These are phyloP conservation scores for Heliconius congener DNA, from an alignment of 1,140 invertebrate genomes.

Conservation along the genomic window DNA sequence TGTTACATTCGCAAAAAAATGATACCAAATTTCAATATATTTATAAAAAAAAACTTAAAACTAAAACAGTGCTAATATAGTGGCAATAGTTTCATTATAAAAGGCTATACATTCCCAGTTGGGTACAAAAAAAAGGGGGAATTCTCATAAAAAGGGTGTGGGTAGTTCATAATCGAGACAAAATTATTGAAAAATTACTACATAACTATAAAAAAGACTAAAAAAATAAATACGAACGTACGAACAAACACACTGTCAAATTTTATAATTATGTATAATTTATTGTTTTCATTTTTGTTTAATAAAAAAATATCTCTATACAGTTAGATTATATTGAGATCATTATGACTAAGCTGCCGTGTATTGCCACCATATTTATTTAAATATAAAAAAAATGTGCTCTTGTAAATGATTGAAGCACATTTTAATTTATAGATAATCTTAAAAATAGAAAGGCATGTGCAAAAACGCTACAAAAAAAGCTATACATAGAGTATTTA, in stretches of 20 bases:
- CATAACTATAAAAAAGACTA: slow-evolving; percentile 6
- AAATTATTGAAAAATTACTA: not conserved
- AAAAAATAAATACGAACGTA: slow-evolving; percentile 11
- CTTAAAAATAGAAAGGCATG: slow-evolving; percentile 34
- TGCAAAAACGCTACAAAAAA: slow-evolving; percentile 44
- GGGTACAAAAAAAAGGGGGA: not conserved
- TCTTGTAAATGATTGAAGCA: slow-evolving; percentile 3
- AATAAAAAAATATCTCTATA: slow-evolving; percentile 38
- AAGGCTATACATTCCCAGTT: slow-evolving; percentile 14
- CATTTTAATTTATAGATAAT: not conserved
- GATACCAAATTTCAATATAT: slow-evolving; percentile 10
- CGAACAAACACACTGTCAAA: slow-evolving; percentile 31
- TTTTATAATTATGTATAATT: slow-evolving; percentile 18
- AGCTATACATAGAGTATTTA: slow-evolving; percentile 30
- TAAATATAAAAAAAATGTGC: not conserved
- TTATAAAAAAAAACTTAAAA: not conserved
- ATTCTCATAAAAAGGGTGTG: not conserved
- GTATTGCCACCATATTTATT: slow-evolving; percentile 52
- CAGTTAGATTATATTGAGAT: slow-evolving; percentile 57
- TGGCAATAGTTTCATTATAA: slow-evolving; percentile 44
- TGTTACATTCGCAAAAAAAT: slow-evolving; percentile 8
- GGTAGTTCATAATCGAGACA: not conserved
- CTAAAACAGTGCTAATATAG: slow-evolving; percentile 29
- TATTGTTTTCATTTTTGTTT: not conserved
- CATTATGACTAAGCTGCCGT: slow-evolving; percentile 56